Conservation (phyloP, 2,797 vertebrate genomes). For the Eulemur albifrons region DNA sequence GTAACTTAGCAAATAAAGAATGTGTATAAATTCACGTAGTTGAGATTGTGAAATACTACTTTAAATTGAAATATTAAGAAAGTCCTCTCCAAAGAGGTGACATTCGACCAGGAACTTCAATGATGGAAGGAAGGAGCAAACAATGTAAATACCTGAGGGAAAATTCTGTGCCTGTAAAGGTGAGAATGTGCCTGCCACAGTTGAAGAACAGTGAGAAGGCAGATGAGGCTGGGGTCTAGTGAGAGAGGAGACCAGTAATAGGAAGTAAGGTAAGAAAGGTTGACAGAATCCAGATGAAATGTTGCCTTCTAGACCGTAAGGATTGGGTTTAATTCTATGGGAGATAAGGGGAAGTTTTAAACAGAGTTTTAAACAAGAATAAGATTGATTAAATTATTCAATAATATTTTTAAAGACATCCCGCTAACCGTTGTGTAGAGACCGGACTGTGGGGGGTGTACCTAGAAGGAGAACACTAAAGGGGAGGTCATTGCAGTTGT, state of each 20-base stretch:
- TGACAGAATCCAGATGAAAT: neutral
- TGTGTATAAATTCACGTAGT: neutral
- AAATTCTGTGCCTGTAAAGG: neutral
- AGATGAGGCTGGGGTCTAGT: neutral
- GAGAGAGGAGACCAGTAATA: neutral
- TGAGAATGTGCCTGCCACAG: neutral
- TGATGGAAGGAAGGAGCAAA: neutral
- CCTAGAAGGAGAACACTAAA: neutral
- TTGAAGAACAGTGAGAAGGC: neutral
- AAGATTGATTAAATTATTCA: neutral
- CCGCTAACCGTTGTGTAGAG: neutral
- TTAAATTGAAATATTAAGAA: slow-evolving; percentile 15
- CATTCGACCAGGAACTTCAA: neutral
- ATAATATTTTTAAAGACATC: neutral
- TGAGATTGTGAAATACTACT: neutral
- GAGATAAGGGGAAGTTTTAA: neutral
- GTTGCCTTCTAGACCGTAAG: neutral
- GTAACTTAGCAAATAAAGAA: neutral
- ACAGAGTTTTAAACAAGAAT: neutral
- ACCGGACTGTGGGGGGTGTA: neutral
- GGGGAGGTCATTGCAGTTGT: neutral
- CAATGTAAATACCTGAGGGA: neutral
- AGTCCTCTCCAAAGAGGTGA: neutral
- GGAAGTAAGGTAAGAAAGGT: neutral
- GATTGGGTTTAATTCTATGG: neutral